Conservation (phyloP, 1,140 invertebrate genomes). For the Procambarus virginalis region DNA sequence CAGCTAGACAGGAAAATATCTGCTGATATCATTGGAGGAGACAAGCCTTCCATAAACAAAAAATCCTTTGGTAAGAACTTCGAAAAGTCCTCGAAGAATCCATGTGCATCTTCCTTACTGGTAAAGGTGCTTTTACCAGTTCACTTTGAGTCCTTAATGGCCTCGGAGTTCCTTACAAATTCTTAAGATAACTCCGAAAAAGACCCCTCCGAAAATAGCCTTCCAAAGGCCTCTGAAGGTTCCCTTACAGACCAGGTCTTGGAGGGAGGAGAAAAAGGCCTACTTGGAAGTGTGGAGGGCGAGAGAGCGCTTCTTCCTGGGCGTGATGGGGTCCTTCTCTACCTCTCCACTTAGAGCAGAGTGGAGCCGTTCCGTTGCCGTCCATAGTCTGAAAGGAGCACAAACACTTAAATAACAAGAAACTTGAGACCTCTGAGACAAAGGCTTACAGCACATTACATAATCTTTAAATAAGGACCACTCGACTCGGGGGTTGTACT, state of each 20-base stretch:
- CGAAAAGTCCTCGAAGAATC: too few species aligned
- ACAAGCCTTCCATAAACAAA: too few species aligned
- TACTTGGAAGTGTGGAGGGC: constrained; percentile 9
- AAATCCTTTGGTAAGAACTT: too few species aligned
- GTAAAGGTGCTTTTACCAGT: too few species aligned
- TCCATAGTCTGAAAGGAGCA: constrained; percentile 6
- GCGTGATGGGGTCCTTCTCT: neutral
- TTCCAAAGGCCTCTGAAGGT: neutral
- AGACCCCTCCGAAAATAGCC: neutral
- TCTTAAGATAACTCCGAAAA: neutral
- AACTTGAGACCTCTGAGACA: too few species aligned
- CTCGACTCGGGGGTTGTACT: too few species aligned
- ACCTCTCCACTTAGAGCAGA: neutral
- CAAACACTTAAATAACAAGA: neutral
- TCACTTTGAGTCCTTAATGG: neutral
- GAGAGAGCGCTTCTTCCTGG: constrained; percentile 20
- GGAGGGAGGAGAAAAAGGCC: neutral
- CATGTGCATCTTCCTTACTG: too few species aligned
- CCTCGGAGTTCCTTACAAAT: neutral
- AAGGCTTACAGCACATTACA: too few species aligned
- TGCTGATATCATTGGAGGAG: too few species aligned
- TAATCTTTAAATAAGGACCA: too few species aligned
- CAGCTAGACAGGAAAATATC: too few species aligned
- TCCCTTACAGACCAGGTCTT: neutral
- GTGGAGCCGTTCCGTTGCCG: constrained; percentile 15